Evolutionary conservation across 2,797 vertebrate genomes (phyloP).

Genomic region (Huso huso): DNA sequence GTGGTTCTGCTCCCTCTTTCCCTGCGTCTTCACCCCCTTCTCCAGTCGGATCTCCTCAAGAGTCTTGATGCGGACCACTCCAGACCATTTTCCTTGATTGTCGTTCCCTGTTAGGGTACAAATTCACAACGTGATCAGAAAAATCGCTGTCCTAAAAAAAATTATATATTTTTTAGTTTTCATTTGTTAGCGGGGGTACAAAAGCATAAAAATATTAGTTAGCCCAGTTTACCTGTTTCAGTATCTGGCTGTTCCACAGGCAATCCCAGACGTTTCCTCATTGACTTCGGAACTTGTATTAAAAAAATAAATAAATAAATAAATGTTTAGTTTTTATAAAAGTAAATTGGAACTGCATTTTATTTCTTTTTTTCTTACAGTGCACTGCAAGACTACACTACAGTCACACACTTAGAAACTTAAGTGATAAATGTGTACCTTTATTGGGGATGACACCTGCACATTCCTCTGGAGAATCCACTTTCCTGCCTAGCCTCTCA

Average conservation of each 20-base stretch:
- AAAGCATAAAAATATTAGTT: too few species aligned
- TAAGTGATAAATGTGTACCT: too few species aligned
- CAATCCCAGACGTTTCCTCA: slow-evolving; percentile 73
- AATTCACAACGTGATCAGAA: neutral
- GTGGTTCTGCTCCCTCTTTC: slow-evolving; percentile 23
- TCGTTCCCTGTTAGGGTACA: slow-evolving; percentile 17
- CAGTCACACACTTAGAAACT: too few species aligned
- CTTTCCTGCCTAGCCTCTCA: slow-evolving; percentile 72
- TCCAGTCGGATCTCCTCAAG: slow-evolving; percentile 84
- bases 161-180: too few species aligned
- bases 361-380: too few species aligned
- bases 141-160: neutral
- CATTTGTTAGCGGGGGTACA: too few species aligned
- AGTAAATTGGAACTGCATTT: too few species aligned
- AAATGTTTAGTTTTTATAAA: neutral
- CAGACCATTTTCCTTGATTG: slow-evolving; percentile 33
- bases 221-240: slow-evolving; percentile 46
- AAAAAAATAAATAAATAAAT: slow-evolving; percentile 12
- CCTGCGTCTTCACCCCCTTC: slow-evolving; percentile 55
- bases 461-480: slow-evolving; percentile 46
- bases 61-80: slow-evolving; percentile 79
- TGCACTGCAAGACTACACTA: too few species aligned
- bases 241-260: slow-evolving; percentile 34
- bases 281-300: slow-evolving; percentile 53
- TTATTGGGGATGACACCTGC: too few species aligned